Conservation (phyloP, 2,113 vertebrate genomes). For the Coreoperca whiteheadi region DNA sequence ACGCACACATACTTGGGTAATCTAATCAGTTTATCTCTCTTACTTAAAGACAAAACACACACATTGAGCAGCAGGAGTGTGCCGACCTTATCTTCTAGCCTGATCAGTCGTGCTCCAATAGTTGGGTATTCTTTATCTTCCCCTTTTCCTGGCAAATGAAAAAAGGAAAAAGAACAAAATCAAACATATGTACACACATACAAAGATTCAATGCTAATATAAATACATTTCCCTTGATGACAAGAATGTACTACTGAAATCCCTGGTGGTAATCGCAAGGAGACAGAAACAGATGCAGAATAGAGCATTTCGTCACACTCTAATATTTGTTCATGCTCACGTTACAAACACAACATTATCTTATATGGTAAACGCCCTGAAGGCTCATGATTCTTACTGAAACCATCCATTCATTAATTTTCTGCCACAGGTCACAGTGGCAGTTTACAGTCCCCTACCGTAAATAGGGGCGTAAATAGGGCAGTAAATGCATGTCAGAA, state of each 20-base stretch:
- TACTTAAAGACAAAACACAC: slow-evolving; percentile 37
- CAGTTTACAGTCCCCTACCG: slow-evolving; percentile 9
- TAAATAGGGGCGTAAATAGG: too few relatives aligned
- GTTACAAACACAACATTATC: not conserved
- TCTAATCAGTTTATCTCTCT: slow-evolving; percentile 42
- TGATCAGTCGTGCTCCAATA: slow-evolving; percentile 90
- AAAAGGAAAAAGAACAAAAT: not conserved
- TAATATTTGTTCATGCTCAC: not conserved
- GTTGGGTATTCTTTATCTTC: slow-evolving; percentile 90
- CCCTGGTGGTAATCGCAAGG: not conserved
- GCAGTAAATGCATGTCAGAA: slow-evolving; percentile 1
- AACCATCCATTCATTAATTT: not conserved
- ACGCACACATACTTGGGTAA: slow-evolving; percentile 8
- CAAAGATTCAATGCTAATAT: not conserved
- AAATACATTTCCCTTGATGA: not conserved
- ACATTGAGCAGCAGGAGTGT: slow-evolving; percentile 13
- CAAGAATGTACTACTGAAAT: not conserved
- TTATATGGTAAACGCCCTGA: not conserved
- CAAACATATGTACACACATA: not conserved
- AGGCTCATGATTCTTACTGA: not conserved
- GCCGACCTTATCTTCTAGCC: slow-evolving; percentile 92
- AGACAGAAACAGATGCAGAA: not conserved
- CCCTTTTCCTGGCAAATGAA: slow-evolving; percentile 85
- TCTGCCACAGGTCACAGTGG: too few relatives aligned
- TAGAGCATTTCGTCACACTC: not conserved